Conservation (phyloP, 2,797 vertebrate species). For the Melanotaenia trifasciata region DNA sequence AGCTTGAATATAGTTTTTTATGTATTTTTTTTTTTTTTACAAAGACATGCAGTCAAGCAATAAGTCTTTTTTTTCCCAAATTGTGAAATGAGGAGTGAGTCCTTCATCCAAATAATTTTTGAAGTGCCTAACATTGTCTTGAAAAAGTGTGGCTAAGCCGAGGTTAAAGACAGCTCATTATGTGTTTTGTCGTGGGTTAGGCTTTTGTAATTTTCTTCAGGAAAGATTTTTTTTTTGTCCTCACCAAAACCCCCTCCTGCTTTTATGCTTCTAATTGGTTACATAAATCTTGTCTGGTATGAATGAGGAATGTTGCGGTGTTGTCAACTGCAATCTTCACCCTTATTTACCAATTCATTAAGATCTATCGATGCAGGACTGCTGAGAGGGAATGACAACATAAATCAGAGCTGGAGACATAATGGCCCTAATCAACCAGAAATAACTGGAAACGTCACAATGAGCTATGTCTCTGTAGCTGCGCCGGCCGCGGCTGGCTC, state of each 20-base stretch:
- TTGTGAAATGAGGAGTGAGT: constrained; percentile 35
- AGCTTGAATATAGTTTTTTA: background rate
- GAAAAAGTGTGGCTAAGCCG: constrained; percentile 84
- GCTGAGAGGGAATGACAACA: constrained; percentile 99
- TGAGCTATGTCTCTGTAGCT: constrained; percentile 97
- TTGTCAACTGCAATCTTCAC: constrained; percentile 99
- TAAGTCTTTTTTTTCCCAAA: constrained; percentile 56
- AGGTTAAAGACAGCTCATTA: constrained; percentile 93
- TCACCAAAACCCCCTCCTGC: constrained; percentile 85
- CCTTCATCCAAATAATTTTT: constrained; percentile 45
- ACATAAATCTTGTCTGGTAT: constrained; percentile 99
- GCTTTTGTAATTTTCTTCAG: constrained; percentile 96
- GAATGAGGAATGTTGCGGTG: constrained; percentile 99
- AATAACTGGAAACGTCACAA: constrained; percentile 99
- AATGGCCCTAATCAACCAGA: constrained; percentile 99
- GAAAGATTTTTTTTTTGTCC: constrained; percentile 91
- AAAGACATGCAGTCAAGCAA: too few species aligned
- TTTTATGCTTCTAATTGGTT: constrained; percentile 99
- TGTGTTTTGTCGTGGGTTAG: constrained; percentile 93
- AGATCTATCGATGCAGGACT: constrained; percentile 99
- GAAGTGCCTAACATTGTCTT: constrained; percentile 57
- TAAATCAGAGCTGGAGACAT: constrained; percentile 98
- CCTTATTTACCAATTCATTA: constrained; percentile 99
- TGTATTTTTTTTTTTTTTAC: too few species aligned
- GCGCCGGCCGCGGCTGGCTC: constrained; percentile 52